Conservation (phyloP, 2,113 vertebrate genomes). For the Eulemur rufifrons region DNA sequence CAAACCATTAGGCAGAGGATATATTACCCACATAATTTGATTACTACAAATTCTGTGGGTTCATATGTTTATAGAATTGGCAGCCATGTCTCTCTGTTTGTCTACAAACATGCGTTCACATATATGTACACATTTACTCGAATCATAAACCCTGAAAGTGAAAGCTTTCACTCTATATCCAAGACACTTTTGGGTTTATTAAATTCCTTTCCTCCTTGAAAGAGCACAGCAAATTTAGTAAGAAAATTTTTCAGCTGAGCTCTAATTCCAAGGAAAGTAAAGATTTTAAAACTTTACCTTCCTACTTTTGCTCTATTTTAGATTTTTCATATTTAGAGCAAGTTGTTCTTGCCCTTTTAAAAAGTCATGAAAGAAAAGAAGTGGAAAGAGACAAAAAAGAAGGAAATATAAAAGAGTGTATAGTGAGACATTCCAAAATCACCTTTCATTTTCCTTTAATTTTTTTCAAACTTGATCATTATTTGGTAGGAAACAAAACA, state of each 20-base stretch:
- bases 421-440: background rate
- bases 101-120: background rate
- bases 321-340: background rate
- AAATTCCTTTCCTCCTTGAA: background rate
- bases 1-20: background rate
- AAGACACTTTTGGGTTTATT: background rate
- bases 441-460: background rate
- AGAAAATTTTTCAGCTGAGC: background rate
- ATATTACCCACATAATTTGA: background rate
- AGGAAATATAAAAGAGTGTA: background rate
- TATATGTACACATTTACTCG: background rate
- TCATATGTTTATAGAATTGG: background rate
- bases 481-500: conserved; percentile 45
- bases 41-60: background rate
- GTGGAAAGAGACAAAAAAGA: background rate
- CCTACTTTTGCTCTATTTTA: background rate
- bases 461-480: conserved; percentile 40
- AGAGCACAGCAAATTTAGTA: background rate
- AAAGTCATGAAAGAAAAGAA: background rate
- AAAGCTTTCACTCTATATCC: background rate
- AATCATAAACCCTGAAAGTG: background rate
- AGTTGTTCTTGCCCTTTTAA: background rate
- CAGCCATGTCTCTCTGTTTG: background rate
- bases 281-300: background rate
- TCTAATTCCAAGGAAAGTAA: background rate